These are phyloP conservation scores for Esox niger DNA, from an alignment of 2,113 vertebrate genomes.

Conservation along the genomic window DNA sequence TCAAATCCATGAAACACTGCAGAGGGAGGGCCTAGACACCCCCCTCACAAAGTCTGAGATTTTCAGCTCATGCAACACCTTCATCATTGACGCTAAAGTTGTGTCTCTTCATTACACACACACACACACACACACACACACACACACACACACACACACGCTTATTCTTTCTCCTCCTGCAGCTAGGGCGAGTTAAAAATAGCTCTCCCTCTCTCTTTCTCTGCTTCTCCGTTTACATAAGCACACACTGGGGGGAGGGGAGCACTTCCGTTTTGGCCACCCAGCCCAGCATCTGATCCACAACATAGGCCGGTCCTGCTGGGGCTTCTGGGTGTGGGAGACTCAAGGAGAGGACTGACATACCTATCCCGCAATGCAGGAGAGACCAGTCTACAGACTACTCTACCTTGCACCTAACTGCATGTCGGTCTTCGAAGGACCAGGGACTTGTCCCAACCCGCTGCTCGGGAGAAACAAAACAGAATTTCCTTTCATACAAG, in stretches of 20 bases:
- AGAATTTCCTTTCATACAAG: conserved; percentile 17
- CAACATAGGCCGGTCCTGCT: conserved; percentile 56
- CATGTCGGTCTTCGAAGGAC: not conserved
- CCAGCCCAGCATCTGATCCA: conserved; percentile 69
- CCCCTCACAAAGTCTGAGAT: conserved; percentile 24
- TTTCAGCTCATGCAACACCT: conserved; percentile 59
- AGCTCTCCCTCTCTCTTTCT: conserved; percentile 70
- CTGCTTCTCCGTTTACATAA: conserved; percentile 77
- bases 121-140: conserved; percentile 63
- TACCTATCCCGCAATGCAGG: conserved; percentile 45
- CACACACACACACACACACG: conserved; percentile 44
- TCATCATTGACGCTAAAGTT: conserved; percentile 65
- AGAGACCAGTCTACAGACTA: conserved; percentile 36
- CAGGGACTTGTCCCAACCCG: too few relatives aligned
- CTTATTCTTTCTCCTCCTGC: conserved; percentile 68
- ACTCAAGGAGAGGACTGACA: conserved; percentile 16
- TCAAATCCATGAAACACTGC: not conserved
- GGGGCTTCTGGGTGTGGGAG: conserved; percentile 44
- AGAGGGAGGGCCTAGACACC: not conserved
- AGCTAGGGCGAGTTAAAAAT: conserved; percentile 72
- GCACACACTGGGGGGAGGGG: conserved; percentile 62
- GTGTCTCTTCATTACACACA: conserved; percentile 19
- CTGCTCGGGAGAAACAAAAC: not conserved
- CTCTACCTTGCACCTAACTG: not conserved
- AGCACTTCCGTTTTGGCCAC: conserved; percentile 73